Percentiles rank a stretch among this genome's conserved stretches.
These are phyloP conservation scores for Eueremaeus valkanovi DNA, from an alignment of 2,888 invertebrate genomes.

Conservation along the genomic window DNA sequence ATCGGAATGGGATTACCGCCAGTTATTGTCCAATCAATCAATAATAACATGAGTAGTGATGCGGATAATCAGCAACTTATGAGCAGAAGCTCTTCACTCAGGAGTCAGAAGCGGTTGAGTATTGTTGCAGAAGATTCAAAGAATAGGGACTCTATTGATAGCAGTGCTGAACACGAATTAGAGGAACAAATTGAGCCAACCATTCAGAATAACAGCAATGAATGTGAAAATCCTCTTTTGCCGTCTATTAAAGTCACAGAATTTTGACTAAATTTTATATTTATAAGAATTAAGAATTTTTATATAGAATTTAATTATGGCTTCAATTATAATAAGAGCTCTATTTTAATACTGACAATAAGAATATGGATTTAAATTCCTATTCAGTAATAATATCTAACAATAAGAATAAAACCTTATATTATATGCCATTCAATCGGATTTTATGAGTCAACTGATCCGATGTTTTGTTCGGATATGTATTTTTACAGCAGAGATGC, in stretches of 20 bases:
- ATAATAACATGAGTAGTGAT: conserved; percentile 8
- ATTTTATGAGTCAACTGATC: too few relatives aligned
- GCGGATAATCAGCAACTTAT: conserved; percentile 6
- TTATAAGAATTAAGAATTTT: too few relatives aligned
- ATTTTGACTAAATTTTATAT: conserved; percentile 39
- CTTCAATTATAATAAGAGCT: too few relatives aligned
- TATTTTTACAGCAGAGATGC: too few relatives aligned
- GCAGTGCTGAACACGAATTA: conserved; percentile 23
- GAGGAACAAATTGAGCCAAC: background rate
- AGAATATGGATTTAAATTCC: too few relatives aligned
- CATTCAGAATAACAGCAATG: background rate
- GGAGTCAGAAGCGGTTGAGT: conserved; percentile 42
- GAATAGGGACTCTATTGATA: conserved; percentile 25
- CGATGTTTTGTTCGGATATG: too few relatives aligned
- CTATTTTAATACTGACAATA: too few relatives aligned
- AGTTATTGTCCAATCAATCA: background rate
- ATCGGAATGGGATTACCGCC: background rate
- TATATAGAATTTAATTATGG: too few relatives aligned
- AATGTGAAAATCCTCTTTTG: conserved; percentile 38
- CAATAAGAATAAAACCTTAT: too few relatives aligned
- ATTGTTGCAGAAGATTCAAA: conserved; percentile 42
- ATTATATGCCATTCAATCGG: too few relatives aligned
- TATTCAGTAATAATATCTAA: too few relatives aligned
- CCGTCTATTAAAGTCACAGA: conserved; percentile 46
- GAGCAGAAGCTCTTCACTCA: conserved; percentile 43